phyloP scores from a whole-genome alignment of 2,888 invertebrate species.

The Macaria liturata region DNA sequence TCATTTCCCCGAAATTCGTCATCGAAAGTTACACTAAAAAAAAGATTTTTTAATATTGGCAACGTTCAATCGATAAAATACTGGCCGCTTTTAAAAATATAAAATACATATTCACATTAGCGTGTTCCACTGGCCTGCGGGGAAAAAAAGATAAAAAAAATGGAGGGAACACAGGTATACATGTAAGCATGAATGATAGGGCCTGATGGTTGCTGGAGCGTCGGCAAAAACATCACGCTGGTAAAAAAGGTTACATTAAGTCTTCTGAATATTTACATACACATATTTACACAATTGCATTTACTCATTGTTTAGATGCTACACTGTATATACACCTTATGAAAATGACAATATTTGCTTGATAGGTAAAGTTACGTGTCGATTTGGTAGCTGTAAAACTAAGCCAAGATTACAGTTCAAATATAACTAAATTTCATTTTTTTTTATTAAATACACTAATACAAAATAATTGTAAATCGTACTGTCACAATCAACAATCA shows the following conservation, averaged over 20 bases:
- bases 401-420: no score
- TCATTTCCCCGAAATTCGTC: conserved; percentile 13
- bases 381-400: no score
- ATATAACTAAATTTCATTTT: no score
- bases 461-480: no score
- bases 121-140: conserved; percentile 32
- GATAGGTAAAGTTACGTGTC: no score
- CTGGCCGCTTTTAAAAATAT: conserved; percentile 35
- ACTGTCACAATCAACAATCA: no score
- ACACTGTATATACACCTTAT: no score
- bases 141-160: conserved; percentile 29
- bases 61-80: conserved; percentile 37
- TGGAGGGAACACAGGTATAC: conserved; percentile 31
- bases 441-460: no score
- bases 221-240: conserved; percentile 30
- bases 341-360: no score
- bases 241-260: not conserved
- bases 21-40: conserved; percentile 20
- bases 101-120: conserved; percentile 39
- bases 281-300: no score
- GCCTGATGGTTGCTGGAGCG: conserved; percentile 44
- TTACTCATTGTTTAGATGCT: no score
- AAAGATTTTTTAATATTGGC: conserved; percentile 38
- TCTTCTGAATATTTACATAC: no score
- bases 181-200: conserved; percentile 44